Conservation (phyloP, 2,113 vertebrate genomes). For the Chaenogobius annularis region DNA sequence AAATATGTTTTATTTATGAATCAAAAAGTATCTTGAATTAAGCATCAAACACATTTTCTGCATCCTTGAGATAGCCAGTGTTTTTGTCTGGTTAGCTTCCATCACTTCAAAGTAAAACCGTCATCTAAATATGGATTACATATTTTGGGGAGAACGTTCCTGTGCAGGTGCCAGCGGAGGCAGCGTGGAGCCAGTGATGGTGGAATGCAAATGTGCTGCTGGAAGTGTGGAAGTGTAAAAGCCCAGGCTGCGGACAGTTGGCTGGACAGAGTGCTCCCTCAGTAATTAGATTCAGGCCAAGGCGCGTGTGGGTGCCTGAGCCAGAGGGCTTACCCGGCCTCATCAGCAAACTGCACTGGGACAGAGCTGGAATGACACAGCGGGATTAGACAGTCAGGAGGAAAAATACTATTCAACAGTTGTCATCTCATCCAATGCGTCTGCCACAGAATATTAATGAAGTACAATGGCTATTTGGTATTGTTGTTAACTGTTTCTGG, state of each 20-base stretch:
- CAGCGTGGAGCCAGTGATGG: background rate
- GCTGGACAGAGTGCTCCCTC: slow-evolving; percentile 45
- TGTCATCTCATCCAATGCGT: background rate
- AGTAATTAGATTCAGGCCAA: slow-evolving; percentile 63
- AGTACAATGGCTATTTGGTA: background rate
- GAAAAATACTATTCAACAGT: slow-evolving; percentile 7
- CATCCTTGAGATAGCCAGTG: background rate
- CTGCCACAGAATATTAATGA: background rate
- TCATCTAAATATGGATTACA: background rate
- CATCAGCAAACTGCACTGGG: slow-evolving; percentile 60
- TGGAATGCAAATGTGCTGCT: background rate
- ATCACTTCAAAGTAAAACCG: background rate
- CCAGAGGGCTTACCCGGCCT: slow-evolving; percentile 65
- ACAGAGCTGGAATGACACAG: background rate
- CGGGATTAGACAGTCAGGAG: background rate
- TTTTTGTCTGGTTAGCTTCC: background rate
- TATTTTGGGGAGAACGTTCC: background rate
- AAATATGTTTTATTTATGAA: no score
- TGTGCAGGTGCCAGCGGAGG: background rate
- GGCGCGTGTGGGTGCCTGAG: slow-evolving; percentile 47
- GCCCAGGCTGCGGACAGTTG: slow-evolving; percentile 41
- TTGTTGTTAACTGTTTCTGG: background rate
- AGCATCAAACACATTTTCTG: background rate
- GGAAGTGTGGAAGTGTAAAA: slow-evolving; percentile 1
- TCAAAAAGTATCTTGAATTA: background rate